Conservation (phyloP, 64 coral and sea anemone genomes). For the Catalaphyllia jardinei region DNA sequence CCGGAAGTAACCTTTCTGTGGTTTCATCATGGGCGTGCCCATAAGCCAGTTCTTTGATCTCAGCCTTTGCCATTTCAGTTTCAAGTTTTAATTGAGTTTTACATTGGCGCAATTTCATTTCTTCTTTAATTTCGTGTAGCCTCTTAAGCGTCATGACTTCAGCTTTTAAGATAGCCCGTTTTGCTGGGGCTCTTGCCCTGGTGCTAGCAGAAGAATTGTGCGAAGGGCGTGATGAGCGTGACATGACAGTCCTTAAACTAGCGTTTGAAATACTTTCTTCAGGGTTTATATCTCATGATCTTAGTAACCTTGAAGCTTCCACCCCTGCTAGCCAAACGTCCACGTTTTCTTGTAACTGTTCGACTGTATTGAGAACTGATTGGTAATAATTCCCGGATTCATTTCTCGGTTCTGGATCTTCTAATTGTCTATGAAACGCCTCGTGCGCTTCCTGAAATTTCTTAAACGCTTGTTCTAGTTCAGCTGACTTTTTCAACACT, state of each 20-base stretch:
- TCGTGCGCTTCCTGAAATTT: too few relatives aligned
- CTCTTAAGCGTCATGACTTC: conserved; percentile 38
- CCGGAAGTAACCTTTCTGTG: not conserved
- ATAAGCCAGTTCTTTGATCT: conserved; percentile 56
- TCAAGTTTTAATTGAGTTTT: conserved; percentile 29
- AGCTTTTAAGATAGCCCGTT: conserved; percentile 38
- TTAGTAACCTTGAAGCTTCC: too few relatives aligned
- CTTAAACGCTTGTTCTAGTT: not conserved
- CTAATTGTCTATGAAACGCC: conserved; percentile 12
- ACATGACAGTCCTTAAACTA: not conserved
- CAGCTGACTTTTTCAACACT: conserved; percentile 17
- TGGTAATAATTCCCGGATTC: too few relatives aligned
- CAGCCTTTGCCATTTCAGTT: too few relatives aligned
- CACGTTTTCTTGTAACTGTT: conserved; percentile 36
- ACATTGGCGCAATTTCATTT: conserved; percentile 38
- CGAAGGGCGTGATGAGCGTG: too few relatives aligned
- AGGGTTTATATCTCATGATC: not conserved
- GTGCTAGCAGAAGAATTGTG: conserved; percentile 14
- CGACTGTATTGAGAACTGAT: too few relatives aligned
- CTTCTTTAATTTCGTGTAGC: conserved; percentile 32
- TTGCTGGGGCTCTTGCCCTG: conserved; percentile 39
- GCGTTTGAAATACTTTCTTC: conserved; percentile 20
- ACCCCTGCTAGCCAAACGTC: conserved; percentile 8
- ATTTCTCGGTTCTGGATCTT: not conserved
- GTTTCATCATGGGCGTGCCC: conserved; percentile 18